phyloP scores from a whole-genome alignment of 2,113 vertebrate species.

The Cyanoliseus patagonus region DNA sequence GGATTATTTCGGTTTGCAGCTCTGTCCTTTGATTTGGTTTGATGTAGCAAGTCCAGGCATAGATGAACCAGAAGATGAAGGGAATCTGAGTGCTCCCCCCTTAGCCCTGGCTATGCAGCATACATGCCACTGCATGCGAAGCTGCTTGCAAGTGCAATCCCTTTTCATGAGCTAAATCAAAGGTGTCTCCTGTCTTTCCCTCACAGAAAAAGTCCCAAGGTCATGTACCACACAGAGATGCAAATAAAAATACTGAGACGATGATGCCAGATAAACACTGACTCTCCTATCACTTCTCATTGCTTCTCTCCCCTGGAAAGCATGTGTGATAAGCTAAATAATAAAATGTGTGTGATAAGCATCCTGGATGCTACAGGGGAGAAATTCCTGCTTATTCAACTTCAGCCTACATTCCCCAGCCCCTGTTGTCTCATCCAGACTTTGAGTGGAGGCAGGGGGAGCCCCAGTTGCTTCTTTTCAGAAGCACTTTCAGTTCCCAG shows the following conservation, averaged over 20 bases:
- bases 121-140: fast-evolving
- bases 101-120: neutral
- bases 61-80: fast-evolving
- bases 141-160: neutral
- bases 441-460: neutral
- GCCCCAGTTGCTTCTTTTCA: fast-evolving
- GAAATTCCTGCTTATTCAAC: neutral
- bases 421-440: neutral
- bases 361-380: neutral
- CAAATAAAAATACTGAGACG: neutral
- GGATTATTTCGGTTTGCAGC: neutral
- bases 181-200: neutral
- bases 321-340: neutral
- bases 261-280: neutral
- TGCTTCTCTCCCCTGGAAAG: neutral
- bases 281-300: neutral
- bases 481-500: neutral
- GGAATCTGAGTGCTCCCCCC: neutral
- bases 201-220: neutral
- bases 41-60: neutral
- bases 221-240: neutral
- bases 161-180: neutral
- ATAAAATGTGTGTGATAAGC: neutral
- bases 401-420: neutral
- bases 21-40: neutral